These are phyloP conservation scores for Onthophagus sagittarius DNA, from an alignment of 2,888 invertebrate species.

Conservation along the genomic window DNA sequence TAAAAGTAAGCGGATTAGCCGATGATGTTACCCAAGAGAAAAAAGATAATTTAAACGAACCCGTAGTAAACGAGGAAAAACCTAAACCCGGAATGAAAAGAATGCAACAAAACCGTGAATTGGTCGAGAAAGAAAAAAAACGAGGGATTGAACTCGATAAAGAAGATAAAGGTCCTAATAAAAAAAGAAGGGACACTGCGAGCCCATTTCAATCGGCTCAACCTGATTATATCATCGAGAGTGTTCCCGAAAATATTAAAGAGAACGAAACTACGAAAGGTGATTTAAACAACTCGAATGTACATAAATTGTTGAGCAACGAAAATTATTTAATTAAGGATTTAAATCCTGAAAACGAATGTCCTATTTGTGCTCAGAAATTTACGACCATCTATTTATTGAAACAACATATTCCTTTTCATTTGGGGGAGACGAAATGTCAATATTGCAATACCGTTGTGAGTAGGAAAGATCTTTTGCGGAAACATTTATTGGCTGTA, in stretches of 20 bases:
- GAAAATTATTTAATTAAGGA: slow-evolving; percentile 19
- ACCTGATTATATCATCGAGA: background rate
- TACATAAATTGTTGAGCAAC: slow-evolving; percentile 7
- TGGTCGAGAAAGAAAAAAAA: background rate
- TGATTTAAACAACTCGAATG: background rate
- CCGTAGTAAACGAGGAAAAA: background rate
- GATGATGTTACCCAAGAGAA: slow-evolving; percentile 28
- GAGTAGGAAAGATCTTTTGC: slow-evolving; percentile 44
- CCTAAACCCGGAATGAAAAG: background rate
- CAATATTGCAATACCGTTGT: slow-evolving; percentile 51
- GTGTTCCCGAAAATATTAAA: background rate
- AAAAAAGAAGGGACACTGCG: background rate
- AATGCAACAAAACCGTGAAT: background rate
- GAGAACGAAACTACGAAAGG: background rate
- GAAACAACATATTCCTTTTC: slow-evolving; percentile 53
- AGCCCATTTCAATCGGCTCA: background rate
- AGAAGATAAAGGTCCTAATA: background rate
- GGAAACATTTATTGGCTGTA: slow-evolving; percentile 31
- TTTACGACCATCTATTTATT: slow-evolving; percentile 29
- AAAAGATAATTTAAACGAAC: background rate
- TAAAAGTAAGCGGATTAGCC: slow-evolving; percentile 62
- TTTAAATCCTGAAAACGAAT: slow-evolving; percentile 21
- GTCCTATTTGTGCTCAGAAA: slow-evolving; percentile 21
- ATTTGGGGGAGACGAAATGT: slow-evolving; percentile 51
- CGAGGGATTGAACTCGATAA: background rate